Base-by-base conservation (phyloP, 2,113 vertebrate genomes). In the Herpailurus yagouaroundi region DNA sequence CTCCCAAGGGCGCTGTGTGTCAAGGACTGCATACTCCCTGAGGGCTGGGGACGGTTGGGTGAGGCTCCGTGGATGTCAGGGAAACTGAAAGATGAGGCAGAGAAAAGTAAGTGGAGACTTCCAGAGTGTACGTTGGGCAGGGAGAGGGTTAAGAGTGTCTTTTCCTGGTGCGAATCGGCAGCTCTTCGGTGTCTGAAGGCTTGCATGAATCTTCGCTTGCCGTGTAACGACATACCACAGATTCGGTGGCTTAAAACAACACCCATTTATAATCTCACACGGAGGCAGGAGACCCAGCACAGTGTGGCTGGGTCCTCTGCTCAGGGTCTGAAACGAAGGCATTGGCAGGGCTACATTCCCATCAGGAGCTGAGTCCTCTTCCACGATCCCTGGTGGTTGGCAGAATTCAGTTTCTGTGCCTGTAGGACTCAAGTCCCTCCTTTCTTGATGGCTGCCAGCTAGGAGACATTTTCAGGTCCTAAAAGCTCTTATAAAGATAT, bases 321-420 rank as follows among this genome's bases (percentile, higher is more conserved):
- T 41, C 64, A 45, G 27, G 15, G 13, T 27, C 45, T 66, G 50
- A 89, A 48, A 33, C 5, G 7, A 55, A 57, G 45, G 31, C 9
- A 1, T 38, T 0, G 0, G 7, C 12, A 3, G 11, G 38, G 45
- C 52, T 55, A 8, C 1, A 0, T 50, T 82, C 45, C 77, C 68
- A 64, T 25, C 48, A n/a, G 18, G 38, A 91, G 36, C n/a, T 63
- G 15, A 25, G 4, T 41, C 63, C 31, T 89, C 38, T 13, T 41
- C 9, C 23, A 33, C 8, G 2, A 7, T 77, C 31, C 29, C 52
- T 55, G 29, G 38, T 73, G 87, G 27, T 63, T 79, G 79, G 29
- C 48, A 94, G 68, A 63, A 27, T 60, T 52, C 7, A 69, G 77
- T 48, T 79, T n/a, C 55, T 23, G 5, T 52, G 50, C 15, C 83